Evolutionary conservation across 2,888 invertebrate species (phyloP).

Genomic region (Acanthosepion esculentum): DNA sequence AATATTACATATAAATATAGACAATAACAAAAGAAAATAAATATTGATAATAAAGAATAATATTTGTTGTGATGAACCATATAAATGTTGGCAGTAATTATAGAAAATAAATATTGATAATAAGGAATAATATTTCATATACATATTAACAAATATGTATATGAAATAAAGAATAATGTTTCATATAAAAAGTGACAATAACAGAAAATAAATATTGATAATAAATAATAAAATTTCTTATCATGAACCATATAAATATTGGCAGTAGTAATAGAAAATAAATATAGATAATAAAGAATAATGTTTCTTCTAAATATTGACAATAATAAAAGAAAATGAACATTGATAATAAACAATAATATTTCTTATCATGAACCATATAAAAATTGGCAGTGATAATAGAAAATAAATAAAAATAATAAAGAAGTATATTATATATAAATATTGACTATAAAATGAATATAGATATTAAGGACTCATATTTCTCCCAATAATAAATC

Average conservation of each 20-base stretch:
- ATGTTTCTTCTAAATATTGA: background rate
- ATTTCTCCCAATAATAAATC: background rate
- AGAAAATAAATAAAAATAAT: background rate
- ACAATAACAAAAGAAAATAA: too few relatives aligned
- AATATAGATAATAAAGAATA: background rate
- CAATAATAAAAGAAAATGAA: background rate
- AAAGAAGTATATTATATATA: background rate
- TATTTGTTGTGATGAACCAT: too few relatives aligned
- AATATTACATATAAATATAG: background rate
- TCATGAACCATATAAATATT: background rate
- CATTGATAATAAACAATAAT: background rate
- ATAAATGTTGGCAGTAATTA: too few relatives aligned
- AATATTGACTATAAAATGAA: background rate
- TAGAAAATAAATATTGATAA: background rate
- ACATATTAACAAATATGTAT: too few relatives aligned
- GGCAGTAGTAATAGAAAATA: background rate
- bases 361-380: too few relatives aligned
- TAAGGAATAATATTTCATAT: too few relatives aligned
- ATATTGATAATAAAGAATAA: too few relatives aligned
- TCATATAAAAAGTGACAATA: too few relatives aligned
- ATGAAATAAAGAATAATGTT: too few relatives aligned
- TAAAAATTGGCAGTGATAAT: background rate
- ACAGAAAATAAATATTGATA: background rate
- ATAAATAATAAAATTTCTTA: background rate
- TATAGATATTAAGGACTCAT: background rate